These are phyloP conservation scores for Thaleichthys pacificus DNA, from an alignment of 2,797 vertebrate genomes.

Conservation along the genomic window DNA sequence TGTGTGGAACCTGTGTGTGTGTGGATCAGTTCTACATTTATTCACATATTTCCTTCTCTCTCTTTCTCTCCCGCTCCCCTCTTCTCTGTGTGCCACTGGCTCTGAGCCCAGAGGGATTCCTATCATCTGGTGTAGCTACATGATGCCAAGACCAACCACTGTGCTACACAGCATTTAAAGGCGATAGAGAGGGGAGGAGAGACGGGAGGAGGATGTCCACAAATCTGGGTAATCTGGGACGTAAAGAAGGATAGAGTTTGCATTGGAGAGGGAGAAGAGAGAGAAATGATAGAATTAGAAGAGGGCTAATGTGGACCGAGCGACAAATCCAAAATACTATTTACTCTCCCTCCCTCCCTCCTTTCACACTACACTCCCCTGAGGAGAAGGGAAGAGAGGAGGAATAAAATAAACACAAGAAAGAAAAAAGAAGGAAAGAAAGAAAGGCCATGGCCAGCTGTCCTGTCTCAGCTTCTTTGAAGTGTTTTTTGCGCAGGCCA, in stretches of 20 bases:
- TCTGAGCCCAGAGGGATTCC: not conserved
- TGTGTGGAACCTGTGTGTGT: not conserved
- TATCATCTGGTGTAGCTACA: not conserved
- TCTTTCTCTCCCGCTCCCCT: not conserved
- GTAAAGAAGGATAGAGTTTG: not conserved
- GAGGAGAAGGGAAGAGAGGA: not conserved
- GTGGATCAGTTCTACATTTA: not conserved
- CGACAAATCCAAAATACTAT: too few species aligned
- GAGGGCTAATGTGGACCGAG: not conserved
- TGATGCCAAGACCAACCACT: not conserved
- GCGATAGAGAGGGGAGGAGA: not conserved
- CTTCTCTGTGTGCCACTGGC: constrained; percentile 3
- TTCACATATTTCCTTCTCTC: not conserved
- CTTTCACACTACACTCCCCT: not conserved
- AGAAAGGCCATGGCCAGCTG: not conserved
- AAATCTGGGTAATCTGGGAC: not conserved
- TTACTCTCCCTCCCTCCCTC: not conserved
- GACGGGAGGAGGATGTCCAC: not conserved
- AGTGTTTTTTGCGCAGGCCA: not conserved
- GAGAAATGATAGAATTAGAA: not conserved
- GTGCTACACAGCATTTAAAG: not conserved
- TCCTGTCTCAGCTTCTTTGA: not conserved
- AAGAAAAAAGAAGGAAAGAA: constrained; percentile 1
- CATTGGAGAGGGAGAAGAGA: not conserved
- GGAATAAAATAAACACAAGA: not conserved